phyloP scores from a whole-genome alignment of 1,140 invertebrate genomes.

The Pogonognathellus flavescens region DNA sequence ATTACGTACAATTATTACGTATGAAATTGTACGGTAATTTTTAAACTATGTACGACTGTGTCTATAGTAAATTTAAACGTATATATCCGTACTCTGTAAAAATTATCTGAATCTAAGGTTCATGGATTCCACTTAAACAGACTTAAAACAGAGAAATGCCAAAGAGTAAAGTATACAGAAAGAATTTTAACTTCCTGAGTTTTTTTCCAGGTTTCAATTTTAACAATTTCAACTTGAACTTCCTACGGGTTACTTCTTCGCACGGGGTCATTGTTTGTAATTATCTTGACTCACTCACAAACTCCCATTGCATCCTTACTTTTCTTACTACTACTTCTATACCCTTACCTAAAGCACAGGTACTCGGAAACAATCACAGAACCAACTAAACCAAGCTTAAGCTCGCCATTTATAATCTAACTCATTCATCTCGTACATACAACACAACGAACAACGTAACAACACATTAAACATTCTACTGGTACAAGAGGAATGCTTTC shows the following conservation, averaged over 20 bases:
- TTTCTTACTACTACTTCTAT: neutral
- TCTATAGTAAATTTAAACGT: neutral
- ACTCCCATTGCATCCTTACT: neutral
- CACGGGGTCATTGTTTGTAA: slow-evolving; percentile 49
- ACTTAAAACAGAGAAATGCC: slow-evolving; percentile 31
- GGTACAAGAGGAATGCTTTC: too few relatives aligned
- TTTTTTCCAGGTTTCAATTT: slow-evolving; percentile 43
- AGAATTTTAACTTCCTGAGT: slow-evolving; percentile 47
- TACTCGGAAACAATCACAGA: slow-evolving; percentile 4
- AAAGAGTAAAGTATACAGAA: neutral
- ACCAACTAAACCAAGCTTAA: neutral
- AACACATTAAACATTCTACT: neutral
- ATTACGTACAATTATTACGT: neutral
- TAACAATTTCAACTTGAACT: slow-evolving; percentile 22
- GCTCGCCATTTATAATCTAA: slow-evolving; percentile 23
- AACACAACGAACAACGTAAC: neutral
- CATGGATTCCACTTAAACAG: neutral
- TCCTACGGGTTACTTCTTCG: slow-evolving; percentile 29
- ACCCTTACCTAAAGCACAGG: neutral
- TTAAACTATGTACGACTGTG: neutral
- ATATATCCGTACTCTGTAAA: neutral
- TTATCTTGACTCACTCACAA: slow-evolving; percentile 13
- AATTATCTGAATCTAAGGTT: slow-evolving; percentile 13
- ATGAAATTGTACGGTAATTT: neutral
- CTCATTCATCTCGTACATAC: neutral